Conservation (phyloP, 2,888 invertebrate species). For the Drosophila mimetica region DNA sequence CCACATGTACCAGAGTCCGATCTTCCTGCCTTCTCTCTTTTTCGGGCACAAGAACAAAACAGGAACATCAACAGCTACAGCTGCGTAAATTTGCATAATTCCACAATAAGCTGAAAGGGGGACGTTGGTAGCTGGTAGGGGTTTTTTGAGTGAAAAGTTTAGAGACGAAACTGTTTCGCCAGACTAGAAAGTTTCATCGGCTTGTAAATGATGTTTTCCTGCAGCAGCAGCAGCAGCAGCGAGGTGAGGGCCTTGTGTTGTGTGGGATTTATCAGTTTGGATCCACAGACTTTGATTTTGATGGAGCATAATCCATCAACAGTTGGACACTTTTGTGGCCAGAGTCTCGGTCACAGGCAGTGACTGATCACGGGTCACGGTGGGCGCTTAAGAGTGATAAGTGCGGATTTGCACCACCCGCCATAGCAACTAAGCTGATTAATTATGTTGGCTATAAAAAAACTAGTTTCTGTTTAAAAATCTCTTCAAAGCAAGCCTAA, state of each 20-base stretch:
- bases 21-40: neutral
- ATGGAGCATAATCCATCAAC: conserved; percentile 20
- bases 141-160: conserved; percentile 19
- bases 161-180: conserved; percentile 16
- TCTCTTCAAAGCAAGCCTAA: neutral
- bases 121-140: neutral
- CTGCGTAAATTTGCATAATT: conserved; percentile 67
- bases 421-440: neutral
- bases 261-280: conserved; percentile 14
- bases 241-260: neutral
- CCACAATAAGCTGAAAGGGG: conserved; percentile 56
- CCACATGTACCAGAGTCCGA: conserved; percentile 4
- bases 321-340: conserved; percentile 12
- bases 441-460: neutral
- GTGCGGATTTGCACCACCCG: neutral
- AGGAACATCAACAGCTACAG: conserved; percentile 45
- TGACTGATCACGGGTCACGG: conserved; percentile 13
- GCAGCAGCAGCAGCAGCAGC: conserved; percentile 1
- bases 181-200: conserved; percentile 17
- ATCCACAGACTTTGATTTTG: conserved; percentile 11
- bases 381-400: conserved; percentile 5
- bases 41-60: conserved; percentile 15
- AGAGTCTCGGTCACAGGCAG: conserved; percentile 5
- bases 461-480: neutral
- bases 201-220: conserved; percentile 39